phyloP scores from a whole-genome alignment of 2,888 invertebrate species.

The Siphonodentalium dalli region DNA sequence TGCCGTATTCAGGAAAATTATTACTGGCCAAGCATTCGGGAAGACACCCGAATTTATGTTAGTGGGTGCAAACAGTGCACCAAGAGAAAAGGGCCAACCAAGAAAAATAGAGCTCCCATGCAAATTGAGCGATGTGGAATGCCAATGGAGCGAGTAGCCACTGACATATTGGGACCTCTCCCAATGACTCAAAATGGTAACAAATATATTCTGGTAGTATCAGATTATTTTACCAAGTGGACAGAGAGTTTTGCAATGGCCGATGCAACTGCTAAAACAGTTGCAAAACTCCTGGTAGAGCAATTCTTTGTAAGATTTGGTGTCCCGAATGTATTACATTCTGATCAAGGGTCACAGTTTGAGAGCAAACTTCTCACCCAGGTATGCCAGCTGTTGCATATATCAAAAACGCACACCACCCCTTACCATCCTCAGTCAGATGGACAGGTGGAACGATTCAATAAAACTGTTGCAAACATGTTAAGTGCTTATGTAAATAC shows the following conservation, averaged over 20 bases:
- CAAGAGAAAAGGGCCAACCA: constrained; percentile 1
- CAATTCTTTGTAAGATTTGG: neutral
- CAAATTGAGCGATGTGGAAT: neutral
- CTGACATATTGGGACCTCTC: neutral
- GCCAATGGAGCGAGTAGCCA: constrained; percentile 7
- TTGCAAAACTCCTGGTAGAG: neutral
- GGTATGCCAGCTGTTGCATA: neutral
- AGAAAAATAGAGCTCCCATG: neutral
- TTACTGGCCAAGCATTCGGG: constrained; percentile 6
- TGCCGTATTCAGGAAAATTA: neutral
- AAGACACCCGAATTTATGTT: neutral
- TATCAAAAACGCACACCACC: constrained; percentile 4
- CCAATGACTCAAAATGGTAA: constrained; percentile 3
- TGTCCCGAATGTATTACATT: neutral
- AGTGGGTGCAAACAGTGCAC: constrained; percentile 3
- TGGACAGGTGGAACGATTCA: constrained; percentile 1
- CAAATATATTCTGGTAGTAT: constrained; percentile 4
- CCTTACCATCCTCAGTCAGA: neutral
- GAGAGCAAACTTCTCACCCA: neutral
- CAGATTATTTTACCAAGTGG: constrained; percentile 9
- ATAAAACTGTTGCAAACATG: constrained; percentile 1
- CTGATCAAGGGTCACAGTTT: constrained; percentile 1
- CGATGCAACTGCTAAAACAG: neutral
- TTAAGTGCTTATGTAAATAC: constrained; percentile 2
- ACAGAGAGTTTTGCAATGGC: constrained; percentile 1